These are phyloP conservation scores for Halcyon senegalensis DNA, from an alignment of 2,113 vertebrate genomes.

Conservation along the genomic window DNA sequence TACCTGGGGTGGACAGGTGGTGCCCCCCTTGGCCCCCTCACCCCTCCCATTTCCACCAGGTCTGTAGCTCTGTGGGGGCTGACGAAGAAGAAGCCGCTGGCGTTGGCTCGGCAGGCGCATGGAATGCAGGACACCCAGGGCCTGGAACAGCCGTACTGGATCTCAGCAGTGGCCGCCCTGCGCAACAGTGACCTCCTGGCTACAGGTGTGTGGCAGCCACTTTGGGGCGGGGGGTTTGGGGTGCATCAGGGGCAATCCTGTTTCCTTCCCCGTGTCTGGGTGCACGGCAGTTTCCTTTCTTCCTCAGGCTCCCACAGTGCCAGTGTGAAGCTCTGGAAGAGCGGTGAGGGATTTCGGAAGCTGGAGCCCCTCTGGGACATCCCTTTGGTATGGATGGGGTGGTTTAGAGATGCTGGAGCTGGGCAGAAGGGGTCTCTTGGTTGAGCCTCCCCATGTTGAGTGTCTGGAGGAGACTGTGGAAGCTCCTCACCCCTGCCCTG, in stretches of 20 bases:
- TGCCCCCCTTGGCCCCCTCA: not conserved
- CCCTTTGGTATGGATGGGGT: constrained; percentile 82
- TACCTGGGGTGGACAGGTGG: not conserved
- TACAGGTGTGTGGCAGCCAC: not conserved
- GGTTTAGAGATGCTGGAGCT: not conserved
- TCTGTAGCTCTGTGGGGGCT: constrained; percentile 92
- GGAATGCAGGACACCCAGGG: not conserved
- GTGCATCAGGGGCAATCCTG: not conserved
- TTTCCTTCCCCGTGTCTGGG: rapidly evolving
- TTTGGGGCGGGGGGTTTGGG: not conserved
- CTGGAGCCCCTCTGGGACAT: constrained; percentile 85
- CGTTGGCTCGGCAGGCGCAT: constrained; percentile 83
- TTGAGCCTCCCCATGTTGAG: not conserved
- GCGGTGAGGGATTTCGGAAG: constrained; percentile 83
- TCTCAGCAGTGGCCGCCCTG: not conserved
- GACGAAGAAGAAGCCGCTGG: constrained; percentile 91
- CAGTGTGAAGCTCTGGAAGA: constrained; percentile 88
- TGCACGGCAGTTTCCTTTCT: not conserved
- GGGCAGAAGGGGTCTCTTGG: not conserved
- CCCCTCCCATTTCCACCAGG: constrained; percentile 47
- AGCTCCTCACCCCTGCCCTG: not conserved
- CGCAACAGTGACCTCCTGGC: constrained; percentile 48
- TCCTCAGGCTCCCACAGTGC: constrained; percentile 88
- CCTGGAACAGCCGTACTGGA: constrained; percentile 30
- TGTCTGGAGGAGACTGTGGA: not conserved